These are phyloP conservation scores for Zele albiditarsus DNA, from an alignment of 2,888 invertebrate genomes.

Conservation along the genomic window DNA sequence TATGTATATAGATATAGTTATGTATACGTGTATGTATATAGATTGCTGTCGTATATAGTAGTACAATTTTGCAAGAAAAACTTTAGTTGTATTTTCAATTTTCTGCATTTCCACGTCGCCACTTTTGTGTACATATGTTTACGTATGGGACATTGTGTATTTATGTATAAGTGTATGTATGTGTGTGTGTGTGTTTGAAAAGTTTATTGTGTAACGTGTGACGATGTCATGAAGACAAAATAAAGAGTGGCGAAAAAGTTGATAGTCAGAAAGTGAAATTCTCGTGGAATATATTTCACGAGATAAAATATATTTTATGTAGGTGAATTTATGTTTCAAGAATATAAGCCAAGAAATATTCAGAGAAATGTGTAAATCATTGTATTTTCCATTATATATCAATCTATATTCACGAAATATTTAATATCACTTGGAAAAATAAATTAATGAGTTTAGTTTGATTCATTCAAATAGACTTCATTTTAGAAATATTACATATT, in stretches of 20 bases:
- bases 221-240: background rate
- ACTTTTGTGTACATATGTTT: background rate
- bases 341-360: no score
- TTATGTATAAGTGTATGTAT: background rate
- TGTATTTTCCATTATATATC: no score
- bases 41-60: background rate
- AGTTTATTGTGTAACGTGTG: conserved; percentile 28
- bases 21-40: conserved; percentile 3
- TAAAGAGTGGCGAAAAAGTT: background rate
- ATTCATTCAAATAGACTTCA: no score
- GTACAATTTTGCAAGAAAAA: conserved; percentile 6
- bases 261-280: background rate
- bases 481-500: no score
- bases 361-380: no score
- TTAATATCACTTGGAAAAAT: no score
- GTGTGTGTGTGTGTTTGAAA: conserved; percentile 9
- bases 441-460: no score
- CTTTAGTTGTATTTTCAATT: conserved; percentile 33
- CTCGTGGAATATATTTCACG: background rate
- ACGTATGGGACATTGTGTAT: conserved; percentile 2
- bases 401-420: no score
- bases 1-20: background rate
- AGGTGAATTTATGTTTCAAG: no score
- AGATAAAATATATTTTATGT: background rate
- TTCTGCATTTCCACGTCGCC: conserved; percentile 18